Evolutionary conservation across 2,113 vertebrate species (phyloP).

Genomic region (Peucedramus taeniatus): DNA sequence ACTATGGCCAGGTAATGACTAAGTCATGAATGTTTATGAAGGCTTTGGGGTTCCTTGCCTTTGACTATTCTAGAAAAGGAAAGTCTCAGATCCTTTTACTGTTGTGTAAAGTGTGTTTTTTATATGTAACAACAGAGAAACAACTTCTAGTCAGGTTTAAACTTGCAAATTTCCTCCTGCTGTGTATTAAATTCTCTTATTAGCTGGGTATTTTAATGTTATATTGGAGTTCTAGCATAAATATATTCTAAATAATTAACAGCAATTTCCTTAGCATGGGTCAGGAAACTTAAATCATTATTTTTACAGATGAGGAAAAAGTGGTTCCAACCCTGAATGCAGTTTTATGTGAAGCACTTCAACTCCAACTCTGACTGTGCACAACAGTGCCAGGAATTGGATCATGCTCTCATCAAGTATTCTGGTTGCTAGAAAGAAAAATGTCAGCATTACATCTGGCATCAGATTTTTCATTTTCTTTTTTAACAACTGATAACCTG

Average conservation of each 20-base stretch:
- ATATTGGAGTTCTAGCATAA: fast-evolving
- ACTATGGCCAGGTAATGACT: neutral
- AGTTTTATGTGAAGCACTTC: neutral
- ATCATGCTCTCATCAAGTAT: neutral
- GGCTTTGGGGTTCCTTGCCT: neutral
- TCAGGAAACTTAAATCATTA: neutral
- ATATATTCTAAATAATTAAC: neutral
- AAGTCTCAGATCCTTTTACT: neutral
- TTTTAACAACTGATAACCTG: neutral
- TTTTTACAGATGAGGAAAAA: neutral
- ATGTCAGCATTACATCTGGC: neutral
- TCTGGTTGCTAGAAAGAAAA: neutral
- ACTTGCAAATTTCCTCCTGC: neutral
- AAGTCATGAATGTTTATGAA: neutral
- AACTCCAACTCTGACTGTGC: neutral
- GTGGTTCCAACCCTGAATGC: neutral
- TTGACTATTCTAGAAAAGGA: neutral
- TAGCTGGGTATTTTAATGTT: neutral
- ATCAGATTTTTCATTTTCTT: neutral
- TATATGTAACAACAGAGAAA: neutral
- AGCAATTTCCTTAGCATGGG: neutral
- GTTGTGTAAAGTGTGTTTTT: neutral
- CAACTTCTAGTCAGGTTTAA: neutral
- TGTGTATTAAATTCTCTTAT: neutral
- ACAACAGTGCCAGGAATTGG: neutral